A percentile compares a stretch with the other conserved stretches of the same genome.
These are phyloP conservation scores for Adelges cooleyi DNA, from an alignment of 1,140 invertebrate genomes.

Conservation along the genomic window DNA sequence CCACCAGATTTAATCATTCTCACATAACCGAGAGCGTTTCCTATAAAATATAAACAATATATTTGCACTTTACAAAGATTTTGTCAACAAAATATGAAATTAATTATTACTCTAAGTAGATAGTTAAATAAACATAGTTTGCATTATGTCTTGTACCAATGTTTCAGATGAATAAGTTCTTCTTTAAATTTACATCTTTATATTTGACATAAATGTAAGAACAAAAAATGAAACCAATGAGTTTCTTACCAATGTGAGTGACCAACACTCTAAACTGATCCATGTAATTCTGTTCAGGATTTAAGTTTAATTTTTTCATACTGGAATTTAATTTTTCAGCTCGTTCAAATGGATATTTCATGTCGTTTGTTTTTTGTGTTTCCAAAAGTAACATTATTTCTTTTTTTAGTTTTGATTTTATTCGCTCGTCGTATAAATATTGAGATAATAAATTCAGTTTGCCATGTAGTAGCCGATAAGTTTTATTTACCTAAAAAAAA, in stretches of 20 bases:
- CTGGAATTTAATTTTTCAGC: slow-evolving; percentile 91
- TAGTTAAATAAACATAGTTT: too few relatives aligned
- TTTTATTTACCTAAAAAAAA: slow-evolving; percentile 66
- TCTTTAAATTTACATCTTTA: too few relatives aligned
- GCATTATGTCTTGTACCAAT: too few relatives aligned
- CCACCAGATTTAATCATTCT: slow-evolving; percentile 87
- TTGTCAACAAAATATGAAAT: too few relatives aligned
- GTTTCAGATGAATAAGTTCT: too few relatives aligned
- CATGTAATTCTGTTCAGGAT: slow-evolving; percentile 70
- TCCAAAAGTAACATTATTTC: slow-evolving; percentile 67
- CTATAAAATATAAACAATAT: slow-evolving; percentile 37
- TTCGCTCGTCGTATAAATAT: slow-evolving; percentile 96
- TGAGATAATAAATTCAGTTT: slow-evolving; percentile 94
- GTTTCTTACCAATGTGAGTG: slow-evolving; percentile 72
- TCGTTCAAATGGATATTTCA: slow-evolving; percentile 70
- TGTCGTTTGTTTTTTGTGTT: slow-evolving; percentile 39
- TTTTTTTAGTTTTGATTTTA: slow-evolving; percentile 87
- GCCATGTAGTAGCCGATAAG: slow-evolving; percentile 89
- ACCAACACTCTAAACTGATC: slow-evolving; percentile 88
- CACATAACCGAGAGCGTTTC: slow-evolving; percentile 94
- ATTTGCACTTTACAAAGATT: too few relatives aligned
- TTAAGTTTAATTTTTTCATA: slow-evolving; percentile 78
- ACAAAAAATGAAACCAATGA: too few relatives aligned
- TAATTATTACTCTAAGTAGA: too few relatives aligned
- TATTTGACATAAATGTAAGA: too few relatives aligned